Evolutionary conservation across 2,888 invertebrate species (phyloP).

Genomic region (Apotomis turbidana): DNA sequence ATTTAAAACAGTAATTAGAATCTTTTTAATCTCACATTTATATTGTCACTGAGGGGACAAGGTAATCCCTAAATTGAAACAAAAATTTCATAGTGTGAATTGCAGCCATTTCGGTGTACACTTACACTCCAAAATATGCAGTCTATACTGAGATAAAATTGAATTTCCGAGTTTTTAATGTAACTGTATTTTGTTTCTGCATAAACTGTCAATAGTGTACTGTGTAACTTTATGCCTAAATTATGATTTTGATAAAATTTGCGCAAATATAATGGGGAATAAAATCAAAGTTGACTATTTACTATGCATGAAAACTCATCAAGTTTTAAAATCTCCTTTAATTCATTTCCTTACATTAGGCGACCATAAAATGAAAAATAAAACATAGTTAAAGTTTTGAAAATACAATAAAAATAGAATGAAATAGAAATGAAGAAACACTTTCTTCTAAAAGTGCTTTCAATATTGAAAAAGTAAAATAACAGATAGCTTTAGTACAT

Average conservation of each 20-base stretch:
- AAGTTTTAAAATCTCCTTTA: conserved; percentile 29
- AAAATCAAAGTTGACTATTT: not conserved
- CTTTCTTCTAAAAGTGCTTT: conserved; percentile 69
- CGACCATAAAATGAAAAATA: conserved; percentile 39
- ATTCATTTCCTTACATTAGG: conserved; percentile 32
- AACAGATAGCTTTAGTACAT: conserved; percentile 38
- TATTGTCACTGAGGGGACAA: no score
- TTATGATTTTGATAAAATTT: conserved; percentile 20
- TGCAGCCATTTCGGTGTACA: no score
- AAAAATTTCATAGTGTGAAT: no score
- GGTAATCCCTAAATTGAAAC: no score
- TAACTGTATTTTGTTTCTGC: not conserved
- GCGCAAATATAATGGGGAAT: conserved; percentile 6
- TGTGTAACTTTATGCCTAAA: not conserved
- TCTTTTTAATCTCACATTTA: no score
- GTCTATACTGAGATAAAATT: no score
- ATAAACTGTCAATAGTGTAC: no score
- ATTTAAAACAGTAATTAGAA: no score
- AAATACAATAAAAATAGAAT: conserved; percentile 47
- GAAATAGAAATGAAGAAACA: conserved; percentile 59
- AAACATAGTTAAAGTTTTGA: conserved; percentile 28
- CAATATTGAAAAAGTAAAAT: conserved; percentile 46
- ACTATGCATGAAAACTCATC: conserved; percentile 3
- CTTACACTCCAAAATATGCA: no score
- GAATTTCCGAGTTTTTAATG: not conserved